Evolutionary conservation across 2,888 invertebrate genomes (phyloP).

Genomic region (Melolontha melolontha): DNA sequence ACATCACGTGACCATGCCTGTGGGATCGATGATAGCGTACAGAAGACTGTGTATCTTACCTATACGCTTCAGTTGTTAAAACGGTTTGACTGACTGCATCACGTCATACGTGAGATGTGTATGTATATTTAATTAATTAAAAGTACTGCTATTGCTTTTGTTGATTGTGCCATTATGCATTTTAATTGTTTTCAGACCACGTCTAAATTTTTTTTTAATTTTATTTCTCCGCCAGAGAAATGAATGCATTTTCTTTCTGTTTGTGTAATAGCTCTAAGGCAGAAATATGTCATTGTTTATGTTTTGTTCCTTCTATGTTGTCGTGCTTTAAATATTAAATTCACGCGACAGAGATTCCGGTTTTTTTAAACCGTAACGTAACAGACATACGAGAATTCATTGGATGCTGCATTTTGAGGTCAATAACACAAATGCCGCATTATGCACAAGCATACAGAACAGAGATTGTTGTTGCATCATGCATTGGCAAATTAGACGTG

Average conservation of each 20-base stretch:
- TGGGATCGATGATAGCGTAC: constrained; percentile 57
- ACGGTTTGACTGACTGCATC: constrained; percentile 52
- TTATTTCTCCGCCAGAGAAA: neutral
- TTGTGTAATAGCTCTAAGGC: constrained; percentile 8
- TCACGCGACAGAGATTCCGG: neutral
- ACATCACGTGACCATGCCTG: constrained; percentile 59
- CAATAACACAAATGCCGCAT: constrained; percentile 18
- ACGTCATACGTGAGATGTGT: constrained; percentile 59
- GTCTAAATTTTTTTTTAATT: neutral
- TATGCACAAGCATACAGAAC: neutral
- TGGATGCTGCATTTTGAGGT: constrained; percentile 16
- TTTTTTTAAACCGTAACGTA: neutral
- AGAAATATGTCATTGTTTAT: constrained; percentile 1
- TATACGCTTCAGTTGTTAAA: constrained; percentile 51
- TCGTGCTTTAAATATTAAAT: constrained; percentile 1
- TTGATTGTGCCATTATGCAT: constrained; percentile 5
- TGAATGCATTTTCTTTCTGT: constrained; percentile 2
- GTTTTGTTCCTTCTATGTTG: neutral
- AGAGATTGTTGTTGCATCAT: constrained; percentile 7
- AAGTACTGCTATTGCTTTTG: constrained; percentile 9
- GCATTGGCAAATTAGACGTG: neutral
- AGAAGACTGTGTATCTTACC: constrained; percentile 41
- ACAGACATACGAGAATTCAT: neutral
- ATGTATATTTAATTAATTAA: constrained; percentile 51
- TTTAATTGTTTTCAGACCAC: constrained; percentile 13